Evolutionary conservation across 2,797 vertebrate species (phyloP).

Genomic region (Coregonus sp.): DNA sequence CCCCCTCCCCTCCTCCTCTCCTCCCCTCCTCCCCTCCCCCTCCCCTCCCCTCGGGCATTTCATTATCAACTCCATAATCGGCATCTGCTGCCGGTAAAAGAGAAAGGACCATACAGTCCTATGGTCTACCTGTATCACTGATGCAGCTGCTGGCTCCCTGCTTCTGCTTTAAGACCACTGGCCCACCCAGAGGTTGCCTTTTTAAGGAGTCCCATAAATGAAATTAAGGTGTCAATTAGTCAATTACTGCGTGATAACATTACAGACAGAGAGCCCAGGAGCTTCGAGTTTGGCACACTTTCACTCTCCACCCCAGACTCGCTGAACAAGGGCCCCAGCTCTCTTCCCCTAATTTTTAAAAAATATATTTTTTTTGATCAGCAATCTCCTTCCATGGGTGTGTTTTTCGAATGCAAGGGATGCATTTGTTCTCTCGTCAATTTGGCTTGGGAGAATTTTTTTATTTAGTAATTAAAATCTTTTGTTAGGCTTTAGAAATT

Average conservation of each 20-base stretch:
- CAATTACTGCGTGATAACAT: slow-evolving; percentile 85
- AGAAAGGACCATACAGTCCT: slow-evolving; percentile 57
- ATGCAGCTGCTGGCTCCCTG: slow-evolving; percentile 60
- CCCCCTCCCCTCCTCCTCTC: slow-evolving; percentile 17
- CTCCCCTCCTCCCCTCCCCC: too few relatives aligned
- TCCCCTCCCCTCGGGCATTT: slow-evolving; percentile 39
- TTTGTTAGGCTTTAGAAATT: slow-evolving; percentile 99
- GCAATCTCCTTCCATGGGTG: slow-evolving; percentile 91
- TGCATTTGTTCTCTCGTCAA: slow-evolving; percentile 96
- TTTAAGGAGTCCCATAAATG: slow-evolving; percentile 85
- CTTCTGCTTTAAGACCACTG: slow-evolving; percentile 75
- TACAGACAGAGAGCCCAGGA: slow-evolving; percentile 82
- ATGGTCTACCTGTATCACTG: slow-evolving; percentile 73
- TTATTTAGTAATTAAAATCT: slow-evolving; percentile 99
- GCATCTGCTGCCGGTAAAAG: slow-evolving; percentile 48
- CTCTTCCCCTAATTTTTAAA: slow-evolving; percentile 70
- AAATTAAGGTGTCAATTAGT: slow-evolving; percentile 90
- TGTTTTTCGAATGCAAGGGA: slow-evolving; percentile 85
- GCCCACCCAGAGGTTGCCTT: slow-evolving; percentile 81
- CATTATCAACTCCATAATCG: slow-evolving; percentile 76
- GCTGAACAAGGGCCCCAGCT: slow-evolving; percentile 76
- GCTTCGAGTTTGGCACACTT: slow-evolving; percentile 77
- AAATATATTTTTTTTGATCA: slow-evolving; percentile 83
- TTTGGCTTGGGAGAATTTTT: slow-evolving; percentile 99
- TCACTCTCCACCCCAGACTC: slow-evolving; percentile 79